Evolutionary conservation across 2,797 vertebrate genomes (phyloP).

Genomic region (Bradypus variegatus): DNA sequence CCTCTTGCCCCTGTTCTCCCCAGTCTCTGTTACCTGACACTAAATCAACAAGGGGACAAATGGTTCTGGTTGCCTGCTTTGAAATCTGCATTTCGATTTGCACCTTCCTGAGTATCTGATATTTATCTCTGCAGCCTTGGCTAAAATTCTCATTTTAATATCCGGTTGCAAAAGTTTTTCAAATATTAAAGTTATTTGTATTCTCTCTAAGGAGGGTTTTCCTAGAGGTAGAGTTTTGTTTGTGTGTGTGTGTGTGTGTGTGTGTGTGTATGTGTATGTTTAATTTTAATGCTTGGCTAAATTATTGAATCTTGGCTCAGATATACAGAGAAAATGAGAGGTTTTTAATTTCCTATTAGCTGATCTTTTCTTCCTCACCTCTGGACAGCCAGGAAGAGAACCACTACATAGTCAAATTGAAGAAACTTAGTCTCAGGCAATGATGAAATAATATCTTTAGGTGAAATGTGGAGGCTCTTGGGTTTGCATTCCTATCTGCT

Average conservation of each 20-base stretch:
- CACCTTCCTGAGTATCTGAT: not conserved
- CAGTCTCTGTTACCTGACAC: not conserved
- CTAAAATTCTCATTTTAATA: conserved; percentile 27
- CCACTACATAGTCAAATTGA: not conserved
- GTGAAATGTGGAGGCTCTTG: not conserved
- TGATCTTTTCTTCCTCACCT: not conserved
- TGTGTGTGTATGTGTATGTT: not conserved
- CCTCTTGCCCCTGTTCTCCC: too few species aligned
- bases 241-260: not conserved
- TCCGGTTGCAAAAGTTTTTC: not conserved
- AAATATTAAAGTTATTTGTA: not conserved
- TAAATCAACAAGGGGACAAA: not conserved
- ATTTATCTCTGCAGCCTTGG: not conserved
- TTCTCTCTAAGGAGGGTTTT: conserved; percentile 3
- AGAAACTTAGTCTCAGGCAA: not conserved
- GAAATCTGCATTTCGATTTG: conserved; percentile 27
- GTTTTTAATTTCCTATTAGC: not conserved
- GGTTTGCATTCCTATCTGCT: not conserved
- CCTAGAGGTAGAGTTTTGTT: not conserved
- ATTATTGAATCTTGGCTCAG: not conserved
- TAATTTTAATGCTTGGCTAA: not conserved
- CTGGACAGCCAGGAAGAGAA: not conserved
- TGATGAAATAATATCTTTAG: not conserved
- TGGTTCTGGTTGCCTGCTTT: not conserved
- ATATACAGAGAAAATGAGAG: not conserved